Evolutionary conservation across 2,797 vertebrate genomes (phyloP).

Genomic region (Molossus molossus): DNA sequence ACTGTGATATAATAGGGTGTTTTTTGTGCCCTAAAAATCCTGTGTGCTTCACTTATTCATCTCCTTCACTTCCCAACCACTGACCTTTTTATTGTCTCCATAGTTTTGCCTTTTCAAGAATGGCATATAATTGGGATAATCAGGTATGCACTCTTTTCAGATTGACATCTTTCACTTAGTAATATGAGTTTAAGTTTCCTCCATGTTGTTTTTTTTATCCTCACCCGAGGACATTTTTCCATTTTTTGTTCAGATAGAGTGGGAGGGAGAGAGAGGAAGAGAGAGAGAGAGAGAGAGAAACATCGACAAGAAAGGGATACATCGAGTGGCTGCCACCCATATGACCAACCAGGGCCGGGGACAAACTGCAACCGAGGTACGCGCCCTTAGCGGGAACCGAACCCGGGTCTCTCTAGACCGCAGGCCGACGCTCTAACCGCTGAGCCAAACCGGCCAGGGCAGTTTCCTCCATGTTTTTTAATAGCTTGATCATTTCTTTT

Average conservation of each 20-base stretch:
- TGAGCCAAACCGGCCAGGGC: too few species aligned
- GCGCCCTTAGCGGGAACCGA: too few species aligned
- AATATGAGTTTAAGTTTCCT: background rate
- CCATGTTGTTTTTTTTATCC: background rate
- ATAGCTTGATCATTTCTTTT: background rate
- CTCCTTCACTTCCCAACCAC: background rate
- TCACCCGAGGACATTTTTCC: too few species aligned
- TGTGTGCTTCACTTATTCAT: background rate
- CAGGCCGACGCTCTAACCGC: too few species aligned
- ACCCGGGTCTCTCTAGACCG: too few species aligned
- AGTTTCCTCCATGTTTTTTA: background rate
- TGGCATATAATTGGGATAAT: background rate
- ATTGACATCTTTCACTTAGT: background rate
- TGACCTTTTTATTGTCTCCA: background rate
- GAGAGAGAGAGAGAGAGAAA: too few species aligned
- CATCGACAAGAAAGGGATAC: too few species aligned
- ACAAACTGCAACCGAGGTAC: too few species aligned
- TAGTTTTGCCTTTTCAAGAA: slow-evolving; percentile 1
- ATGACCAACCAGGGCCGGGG: too few species aligned
- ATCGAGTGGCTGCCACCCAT: too few species aligned
- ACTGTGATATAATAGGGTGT: background rate
- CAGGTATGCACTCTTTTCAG: background rate
- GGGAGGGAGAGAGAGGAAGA: too few species aligned
- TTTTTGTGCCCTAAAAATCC: background rate
- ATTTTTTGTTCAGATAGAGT: too few species aligned